A percentile compares a stretch with the other conserved stretches of the same genome.
Conservation (phyloP, 2,888 invertebrate species). For the Eilema griseolum region DNA sequence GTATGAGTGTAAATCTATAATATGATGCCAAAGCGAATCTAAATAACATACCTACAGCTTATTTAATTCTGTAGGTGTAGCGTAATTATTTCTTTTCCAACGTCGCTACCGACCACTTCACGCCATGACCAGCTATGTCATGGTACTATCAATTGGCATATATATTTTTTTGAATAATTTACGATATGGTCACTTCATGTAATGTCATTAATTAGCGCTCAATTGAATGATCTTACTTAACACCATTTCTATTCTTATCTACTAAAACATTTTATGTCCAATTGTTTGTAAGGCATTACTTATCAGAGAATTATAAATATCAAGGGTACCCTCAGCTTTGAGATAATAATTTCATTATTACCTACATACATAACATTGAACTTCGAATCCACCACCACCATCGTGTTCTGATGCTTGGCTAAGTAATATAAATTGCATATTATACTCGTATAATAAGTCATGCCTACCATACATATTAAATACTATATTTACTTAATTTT, state of each 20-base stretch:
- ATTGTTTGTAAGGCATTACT: background rate
- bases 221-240: background rate
- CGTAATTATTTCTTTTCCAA: background rate
- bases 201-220: background rate
- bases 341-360: background rate
- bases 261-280: background rate
- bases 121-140: background rate
- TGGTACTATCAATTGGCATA: background rate
- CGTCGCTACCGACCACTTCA: background rate
- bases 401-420: background rate
- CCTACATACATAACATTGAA: background rate
- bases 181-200: background rate
- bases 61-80: background rate
- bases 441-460: background rate
- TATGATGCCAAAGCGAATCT: conserved; percentile 3
- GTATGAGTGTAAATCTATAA: background rate
- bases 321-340: background rate
- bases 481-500: background rate
- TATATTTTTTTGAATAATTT: background rate
- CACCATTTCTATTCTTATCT: background rate
- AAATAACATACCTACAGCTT: background rate
- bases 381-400: background rate
- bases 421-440: conserved; percentile 4
- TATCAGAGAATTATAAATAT: background rate
- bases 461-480: background rate